Conservation (phyloP, 2,797 vertebrate genomes). For the Cichlasoma orientale region DNA sequence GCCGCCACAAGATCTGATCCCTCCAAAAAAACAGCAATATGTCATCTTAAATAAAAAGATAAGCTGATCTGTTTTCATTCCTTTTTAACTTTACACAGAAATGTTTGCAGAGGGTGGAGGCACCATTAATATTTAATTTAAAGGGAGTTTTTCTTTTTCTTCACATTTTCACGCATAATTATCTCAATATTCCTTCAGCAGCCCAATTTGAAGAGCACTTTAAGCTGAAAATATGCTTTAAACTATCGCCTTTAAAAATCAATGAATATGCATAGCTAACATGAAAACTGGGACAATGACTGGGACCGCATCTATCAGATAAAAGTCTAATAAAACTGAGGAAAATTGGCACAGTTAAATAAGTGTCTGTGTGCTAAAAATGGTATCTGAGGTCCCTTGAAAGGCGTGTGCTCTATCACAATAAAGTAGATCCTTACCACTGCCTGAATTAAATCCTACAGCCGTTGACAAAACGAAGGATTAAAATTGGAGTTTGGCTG, state of each 20-base stretch:
- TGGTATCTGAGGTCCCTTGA: constrained; percentile 56
- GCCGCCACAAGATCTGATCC: constrained; percentile 12
- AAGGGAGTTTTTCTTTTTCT: constrained; percentile 11
- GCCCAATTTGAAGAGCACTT: constrained; percentile 53
- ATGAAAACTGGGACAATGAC: constrained; percentile 71
- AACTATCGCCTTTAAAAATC: constrained; percentile 62
- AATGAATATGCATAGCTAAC: constrained; percentile 67
- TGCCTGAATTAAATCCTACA: constrained; percentile 67
- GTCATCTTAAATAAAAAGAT: constrained; percentile 29
- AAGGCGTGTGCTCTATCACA: constrained; percentile 63
- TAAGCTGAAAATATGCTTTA: constrained; percentile 48
- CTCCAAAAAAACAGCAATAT: constrained; percentile 25
- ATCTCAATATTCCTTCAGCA: constrained; percentile 49
- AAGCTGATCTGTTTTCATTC: constrained; percentile 45
- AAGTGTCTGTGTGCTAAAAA: constrained; percentile 62
- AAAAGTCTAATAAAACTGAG: constrained; percentile 48
- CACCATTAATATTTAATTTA: constrained; percentile 63
- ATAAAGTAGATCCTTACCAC: constrained; percentile 60
- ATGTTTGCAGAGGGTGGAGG: constrained; percentile 54
- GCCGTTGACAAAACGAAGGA: constrained; percentile 70
- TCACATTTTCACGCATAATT: constrained; percentile 50
- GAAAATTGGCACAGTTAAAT: constrained; percentile 51
- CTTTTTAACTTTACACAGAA: constrained; percentile 50
- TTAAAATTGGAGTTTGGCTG: constrained; percentile 72
- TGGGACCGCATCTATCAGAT: constrained; percentile 54